Conservation (phyloP, 1,140 invertebrate species). For the Littorina saxatilis region DNA sequence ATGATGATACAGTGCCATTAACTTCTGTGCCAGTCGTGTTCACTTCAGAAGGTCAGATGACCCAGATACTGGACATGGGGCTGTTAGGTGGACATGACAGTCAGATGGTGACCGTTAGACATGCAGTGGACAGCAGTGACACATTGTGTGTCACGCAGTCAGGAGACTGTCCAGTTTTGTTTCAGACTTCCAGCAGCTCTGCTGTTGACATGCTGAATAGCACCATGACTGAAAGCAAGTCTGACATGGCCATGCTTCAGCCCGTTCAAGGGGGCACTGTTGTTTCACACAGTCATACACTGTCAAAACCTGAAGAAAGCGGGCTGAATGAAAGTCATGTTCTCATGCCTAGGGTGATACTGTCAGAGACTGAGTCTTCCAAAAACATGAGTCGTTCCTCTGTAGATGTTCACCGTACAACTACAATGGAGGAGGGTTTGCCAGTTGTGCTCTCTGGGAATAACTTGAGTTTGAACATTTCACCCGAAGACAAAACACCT, state of each 20-base stretch:
- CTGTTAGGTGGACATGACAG: too few species aligned
- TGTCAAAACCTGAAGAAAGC: neutral
- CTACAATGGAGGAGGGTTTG: neutral
- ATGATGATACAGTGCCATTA: neutral
- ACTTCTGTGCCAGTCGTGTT: neutral
- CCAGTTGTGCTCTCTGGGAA: constrained; percentile 1
- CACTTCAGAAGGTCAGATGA: neutral
- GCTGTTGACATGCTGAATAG: neutral
- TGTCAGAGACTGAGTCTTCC: neutral
- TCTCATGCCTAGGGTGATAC: neutral
- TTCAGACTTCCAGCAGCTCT: neutral
- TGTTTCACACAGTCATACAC: neutral
- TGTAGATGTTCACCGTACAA: neutral
- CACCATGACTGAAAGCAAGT: neutral
- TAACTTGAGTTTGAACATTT: neutral
- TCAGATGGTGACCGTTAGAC: neutral
- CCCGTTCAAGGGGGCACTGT: neutral
- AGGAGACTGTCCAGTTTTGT: neutral
- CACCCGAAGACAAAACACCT: neutral
- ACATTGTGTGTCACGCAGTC: neutral
- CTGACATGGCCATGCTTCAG: neutral
- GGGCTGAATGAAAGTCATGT: neutral
- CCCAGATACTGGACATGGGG: neutral
- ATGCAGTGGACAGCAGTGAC: neutral
- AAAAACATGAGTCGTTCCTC: neutral